Percentiles rank a stretch among this genome's conserved stretches.
phyloP scores from a whole-genome alignment of 1,140 invertebrate genomes.

The Harlomillsia oculata region DNA sequence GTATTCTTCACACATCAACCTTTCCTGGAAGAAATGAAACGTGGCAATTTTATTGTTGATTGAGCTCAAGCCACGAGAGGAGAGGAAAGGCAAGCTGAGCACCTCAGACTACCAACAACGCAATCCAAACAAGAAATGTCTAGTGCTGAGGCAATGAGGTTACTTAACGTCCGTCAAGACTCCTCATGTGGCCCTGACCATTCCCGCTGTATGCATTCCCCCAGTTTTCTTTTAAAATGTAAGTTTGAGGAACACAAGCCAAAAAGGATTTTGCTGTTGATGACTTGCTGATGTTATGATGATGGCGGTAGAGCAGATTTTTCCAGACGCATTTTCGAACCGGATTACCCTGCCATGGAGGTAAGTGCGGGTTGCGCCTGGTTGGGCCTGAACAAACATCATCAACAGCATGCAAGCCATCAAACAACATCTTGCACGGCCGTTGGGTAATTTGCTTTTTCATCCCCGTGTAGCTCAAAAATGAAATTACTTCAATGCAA shows the following conservation, averaged over 20 bases:
- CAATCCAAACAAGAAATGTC: too few species aligned
- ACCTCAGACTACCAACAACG: too few species aligned
- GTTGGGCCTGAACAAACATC: slow-evolving; percentile 6
- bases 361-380: not conserved
- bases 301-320: not conserved
- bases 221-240: slow-evolving; percentile 6
- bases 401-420: slow-evolving; percentile 10
- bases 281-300: too few species aligned
- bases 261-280: too few species aligned
- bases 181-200: slow-evolving; percentile 3
- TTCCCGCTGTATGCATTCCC: not conserved
- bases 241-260: not conserved
- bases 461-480: too few species aligned
- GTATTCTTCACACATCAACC: too few species aligned
- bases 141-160: not conserved
- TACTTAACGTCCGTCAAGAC: slow-evolving; percentile 7
- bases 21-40: slow-evolving; percentile 7
- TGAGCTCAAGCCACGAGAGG: too few species aligned
- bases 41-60: slow-evolving; percentile 7
- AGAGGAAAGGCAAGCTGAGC: too few species aligned
- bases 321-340: not conserved
- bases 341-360: not conserved
- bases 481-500: too few species aligned
- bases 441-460: too few species aligned
- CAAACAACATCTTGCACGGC: slow-evolving; percentile 16